Percentiles rank a stretch among this genome's conserved stretches.
Evolutionary conservation across 2,888 invertebrate species (phyloP).

Genomic region (Nomada lathburiana): DNA sequence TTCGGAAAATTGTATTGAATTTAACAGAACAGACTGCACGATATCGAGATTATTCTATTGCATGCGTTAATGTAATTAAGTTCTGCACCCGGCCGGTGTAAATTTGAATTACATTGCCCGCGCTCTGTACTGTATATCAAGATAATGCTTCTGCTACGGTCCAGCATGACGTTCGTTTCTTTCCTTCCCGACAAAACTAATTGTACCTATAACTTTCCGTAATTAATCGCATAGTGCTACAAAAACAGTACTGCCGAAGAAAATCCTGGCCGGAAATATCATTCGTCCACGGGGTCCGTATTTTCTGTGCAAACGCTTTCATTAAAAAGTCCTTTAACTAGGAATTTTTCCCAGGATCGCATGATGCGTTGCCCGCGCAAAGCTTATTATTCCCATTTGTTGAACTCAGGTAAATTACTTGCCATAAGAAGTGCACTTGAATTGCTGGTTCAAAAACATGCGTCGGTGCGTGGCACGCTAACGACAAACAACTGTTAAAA

Average conservation of each 20-base stretch:
- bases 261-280: neutral
- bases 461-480: neutral
- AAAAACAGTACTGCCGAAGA: neutral
- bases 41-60: neutral
- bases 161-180: neutral
- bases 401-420: slow-evolving; percentile 19
- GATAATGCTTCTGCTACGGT: neutral
- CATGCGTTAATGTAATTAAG: neutral
- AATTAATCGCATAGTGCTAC: neutral
- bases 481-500: slow-evolving; percentile 16
- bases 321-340: slow-evolving; percentile 38
- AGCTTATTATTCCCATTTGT: slow-evolving; percentile 20
- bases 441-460: neutral
- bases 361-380: neutral
- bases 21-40: neutral
- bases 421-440: slow-evolving; percentile 7
- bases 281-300: neutral
- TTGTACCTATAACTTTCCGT: neutral
- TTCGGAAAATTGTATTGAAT: neutral
- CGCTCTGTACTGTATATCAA: neutral
- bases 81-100: neutral
- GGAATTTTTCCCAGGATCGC: slow-evolving; percentile 24
- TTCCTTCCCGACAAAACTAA: neutral
- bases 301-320: slow-evolving; percentile 20
- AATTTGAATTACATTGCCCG: neutral